Evolutionary conservation across 2,797 vertebrate genomes (phyloP), one percentile per base, ranked within the genome.

Genomic region (Acanthis flammea): DNA sequence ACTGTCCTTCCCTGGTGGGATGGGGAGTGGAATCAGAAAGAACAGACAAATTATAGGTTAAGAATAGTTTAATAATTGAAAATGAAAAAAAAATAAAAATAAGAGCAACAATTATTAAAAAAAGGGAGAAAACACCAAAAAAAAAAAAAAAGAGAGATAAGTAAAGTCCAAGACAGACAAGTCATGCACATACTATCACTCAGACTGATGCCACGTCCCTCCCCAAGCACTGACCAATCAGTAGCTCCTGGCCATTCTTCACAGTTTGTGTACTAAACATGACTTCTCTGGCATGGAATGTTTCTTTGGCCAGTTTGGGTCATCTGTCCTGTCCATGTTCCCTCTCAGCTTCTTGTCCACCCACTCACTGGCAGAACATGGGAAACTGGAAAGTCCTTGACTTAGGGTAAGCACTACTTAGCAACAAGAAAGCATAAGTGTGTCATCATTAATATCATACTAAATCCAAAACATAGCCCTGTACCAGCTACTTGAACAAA

Each of bases 21-120:
- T 28, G 13, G 9, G 19, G 45, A 47, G 13, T 28, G 54, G 33
- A 35, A 58, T 35, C 7, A 33, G 25, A 65, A 58, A 71, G 33
- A 72, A 47, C 0, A 0, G 22, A 28, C 4, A 60, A 33, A 37
- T 53, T 33, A n/a, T 7, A 24, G 45, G 5, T 47, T 41, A 47
- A 42, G 6, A 66, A 7, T 9, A 28, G 8, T 21, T 53, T 28
- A 72, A 58, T 41, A n/a, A 53, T 12, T 47, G 9, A 58, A 58
- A 10, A 70, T 24, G 24, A 74, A 74, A 35, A 37, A 16, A n/a
- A 31, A 45, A 25, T 5, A 18, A 67, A 35, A 54, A 18, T 2
- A 25, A 9, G 6, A 39, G 17, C 7, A 55, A 33, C 7, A 39
- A 19, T 44, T 33, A 33, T 14, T 17, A 51, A 57, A 58, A 45